These are phyloP conservation scores for Synanthedon tipuliformis DNA, from an alignment of 2,888 invertebrate genomes.

Conservation along the genomic window DNA sequence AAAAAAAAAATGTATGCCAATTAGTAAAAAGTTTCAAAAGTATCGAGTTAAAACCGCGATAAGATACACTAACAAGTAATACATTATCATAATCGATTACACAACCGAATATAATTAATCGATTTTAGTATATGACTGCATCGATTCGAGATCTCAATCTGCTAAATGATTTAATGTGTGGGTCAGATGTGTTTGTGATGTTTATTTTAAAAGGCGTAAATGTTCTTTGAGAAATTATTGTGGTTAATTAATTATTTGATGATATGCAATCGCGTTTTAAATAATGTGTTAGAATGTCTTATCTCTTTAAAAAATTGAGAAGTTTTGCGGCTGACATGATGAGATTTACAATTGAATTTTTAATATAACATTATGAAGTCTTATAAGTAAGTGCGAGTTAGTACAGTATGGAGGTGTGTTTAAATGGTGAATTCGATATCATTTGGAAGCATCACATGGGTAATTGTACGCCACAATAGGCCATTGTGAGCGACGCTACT, in stretches of 20 bases:
- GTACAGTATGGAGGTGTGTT: not conserved
- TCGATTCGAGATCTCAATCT: constrained; percentile 36
- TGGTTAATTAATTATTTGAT: no score
- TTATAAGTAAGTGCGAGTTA: no score
- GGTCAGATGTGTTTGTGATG: not conserved
- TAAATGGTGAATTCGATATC: not conserved
- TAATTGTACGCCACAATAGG: constrained; percentile 53
- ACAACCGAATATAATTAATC: constrained; percentile 46
- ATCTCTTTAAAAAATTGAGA: no score
- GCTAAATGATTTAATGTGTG: constrained; percentile 17
- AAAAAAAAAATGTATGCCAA: no score
- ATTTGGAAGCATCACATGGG: constrained; percentile 10
- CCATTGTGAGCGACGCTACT: constrained; percentile 52
- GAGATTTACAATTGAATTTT: no score
- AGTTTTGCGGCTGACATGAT: no score
- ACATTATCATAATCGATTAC: constrained; percentile 50
- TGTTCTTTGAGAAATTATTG: not conserved
- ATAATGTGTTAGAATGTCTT: no score
- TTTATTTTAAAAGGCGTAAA: not conserved
- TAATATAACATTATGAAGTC: no score
- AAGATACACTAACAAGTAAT: constrained; percentile 8
- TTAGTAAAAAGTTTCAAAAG: not conserved
- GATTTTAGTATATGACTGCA: constrained; percentile 21
- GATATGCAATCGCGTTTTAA: no score
- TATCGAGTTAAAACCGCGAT: not conserved